Evolutionary conservation across 2,888 invertebrate genomes (phyloP).

Genomic region (Hydroisotoma schaefferi): DNA sequence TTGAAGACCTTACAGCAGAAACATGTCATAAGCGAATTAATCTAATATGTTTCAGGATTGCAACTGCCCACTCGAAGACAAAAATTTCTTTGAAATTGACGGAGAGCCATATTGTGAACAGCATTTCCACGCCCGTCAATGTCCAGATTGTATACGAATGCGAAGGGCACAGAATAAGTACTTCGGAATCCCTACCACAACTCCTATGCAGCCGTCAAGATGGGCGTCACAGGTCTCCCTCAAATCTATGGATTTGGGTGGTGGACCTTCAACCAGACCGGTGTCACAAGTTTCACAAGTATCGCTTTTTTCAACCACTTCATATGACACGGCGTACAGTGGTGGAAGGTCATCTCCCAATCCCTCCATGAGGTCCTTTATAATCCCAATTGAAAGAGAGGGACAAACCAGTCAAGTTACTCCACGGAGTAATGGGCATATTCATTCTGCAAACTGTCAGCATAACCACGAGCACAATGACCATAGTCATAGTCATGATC

Average conservation of each 20-base stretch:
- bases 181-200: constrained; percentile 35
- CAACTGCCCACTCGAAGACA: constrained; percentile 40
- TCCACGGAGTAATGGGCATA: background rate
- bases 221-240: constrained; percentile 35
- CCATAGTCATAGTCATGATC: constrained; percentile 21
- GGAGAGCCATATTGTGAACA: constrained; percentile 46
- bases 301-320: constrained; percentile 15
- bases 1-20: too few relatives aligned
- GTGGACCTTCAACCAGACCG: constrained; percentile 4
- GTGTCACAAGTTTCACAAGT: constrained; percentile 30
- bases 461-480: constrained; percentile 6
- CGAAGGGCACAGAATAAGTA: constrained; percentile 43
- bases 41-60: constrained; percentile 45
- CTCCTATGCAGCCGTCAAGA: constrained; percentile 26
- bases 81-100: constrained; percentile 46
- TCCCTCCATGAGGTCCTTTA: constrained; percentile 17
- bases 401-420: constrained; percentile 2
- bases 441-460: too few relatives aligned
- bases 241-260: constrained; percentile 25
- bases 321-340: constrained; percentile 17
- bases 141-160: constrained; percentile 48
- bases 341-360: constrained; percentile 21
- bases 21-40: background rate
- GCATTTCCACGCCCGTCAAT: constrained; percentile 47
- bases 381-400: constrained; percentile 31